Conservation (phyloP, 2,888 invertebrate genomes). For the Eupithecia insigniata region DNA sequence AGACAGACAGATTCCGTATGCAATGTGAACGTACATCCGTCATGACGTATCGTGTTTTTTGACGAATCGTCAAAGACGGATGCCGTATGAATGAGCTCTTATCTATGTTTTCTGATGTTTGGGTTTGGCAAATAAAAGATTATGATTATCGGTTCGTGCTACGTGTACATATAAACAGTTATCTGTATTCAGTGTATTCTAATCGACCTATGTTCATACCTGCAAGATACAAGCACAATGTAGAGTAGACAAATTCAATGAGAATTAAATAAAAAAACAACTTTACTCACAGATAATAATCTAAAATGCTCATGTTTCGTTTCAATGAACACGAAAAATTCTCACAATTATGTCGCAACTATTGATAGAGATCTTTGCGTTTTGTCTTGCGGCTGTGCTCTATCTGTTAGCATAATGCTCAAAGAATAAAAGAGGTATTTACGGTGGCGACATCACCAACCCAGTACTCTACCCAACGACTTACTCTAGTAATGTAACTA, state of each 20-base stretch:
- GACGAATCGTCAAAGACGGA: no score
- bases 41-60: no score
- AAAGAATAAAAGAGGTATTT: neutral
- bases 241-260: neutral
- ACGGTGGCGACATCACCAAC: neutral
- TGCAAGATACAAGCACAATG: neutral
- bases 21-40: no score
- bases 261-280: neutral
- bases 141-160: no score
- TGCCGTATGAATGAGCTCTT: no score
- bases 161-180: neutral
- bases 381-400: conserved; percentile 7
- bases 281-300: conserved; percentile 15
- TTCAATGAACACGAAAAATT: conserved; percentile 50
- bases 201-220: neutral
- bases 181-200: neutral
- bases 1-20: no score
- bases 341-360: conserved; percentile 70
- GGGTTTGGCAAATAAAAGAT: no score
- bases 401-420: neutral
- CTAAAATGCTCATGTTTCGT: conserved; percentile 20
- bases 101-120: neutral
- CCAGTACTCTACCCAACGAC: neutral
- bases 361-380: conserved; percentile 55
- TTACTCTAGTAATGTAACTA: no score